phyloP scores from a whole-genome alignment of 2,113 vertebrate species.

The Anarrhichthys ocellatus region DNA sequence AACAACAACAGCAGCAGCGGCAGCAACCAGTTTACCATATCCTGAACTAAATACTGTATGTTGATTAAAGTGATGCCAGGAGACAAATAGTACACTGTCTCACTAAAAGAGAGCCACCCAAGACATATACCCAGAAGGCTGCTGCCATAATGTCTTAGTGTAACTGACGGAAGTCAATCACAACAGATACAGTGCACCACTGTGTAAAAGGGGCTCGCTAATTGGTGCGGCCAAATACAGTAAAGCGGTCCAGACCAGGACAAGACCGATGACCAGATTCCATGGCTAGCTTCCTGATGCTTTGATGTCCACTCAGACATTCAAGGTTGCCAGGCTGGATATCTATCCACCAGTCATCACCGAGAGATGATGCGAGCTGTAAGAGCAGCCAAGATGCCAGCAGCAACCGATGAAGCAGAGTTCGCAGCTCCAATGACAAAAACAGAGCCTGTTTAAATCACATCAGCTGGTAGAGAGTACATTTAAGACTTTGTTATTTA shows the following conservation, averaged over 20 bases:
- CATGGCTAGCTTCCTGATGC: background rate
- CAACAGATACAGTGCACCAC: too few relatives aligned
- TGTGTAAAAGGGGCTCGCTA: background rate
- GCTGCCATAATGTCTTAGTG: background rate
- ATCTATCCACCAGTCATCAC: background rate
- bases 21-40: background rate
- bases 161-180: too few relatives aligned
- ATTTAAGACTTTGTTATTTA: background rate
- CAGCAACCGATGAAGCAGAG: background rate
- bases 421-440: background rate
- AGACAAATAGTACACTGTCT: background rate
- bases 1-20: background rate
- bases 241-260: background rate
- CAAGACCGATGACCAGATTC: background rate
- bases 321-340: background rate
- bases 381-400: background rate
- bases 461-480: background rate
- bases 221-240: background rate
- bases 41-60: too few relatives aligned
- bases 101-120: background rate
- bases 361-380: background rate
- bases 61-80: background rate
- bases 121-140: background rate
- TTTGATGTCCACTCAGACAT: constrained; percentile 9
- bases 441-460: background rate